phyloP scores from a whole-genome alignment of 2,797 vertebrate species.

The Gallinago solitaria region DNA sequence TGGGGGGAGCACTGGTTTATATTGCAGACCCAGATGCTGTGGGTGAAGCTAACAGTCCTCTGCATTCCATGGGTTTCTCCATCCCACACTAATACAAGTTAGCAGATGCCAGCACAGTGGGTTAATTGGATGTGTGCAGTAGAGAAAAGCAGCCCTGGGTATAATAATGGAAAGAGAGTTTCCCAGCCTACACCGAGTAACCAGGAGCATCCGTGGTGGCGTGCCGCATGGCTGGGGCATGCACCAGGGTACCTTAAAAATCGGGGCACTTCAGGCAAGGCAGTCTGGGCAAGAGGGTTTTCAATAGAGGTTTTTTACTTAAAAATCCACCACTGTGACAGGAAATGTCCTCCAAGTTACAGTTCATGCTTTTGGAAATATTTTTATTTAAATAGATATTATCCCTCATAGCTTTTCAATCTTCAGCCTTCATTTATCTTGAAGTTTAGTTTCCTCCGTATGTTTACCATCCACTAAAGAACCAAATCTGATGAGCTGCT shows the following conservation, averaged over 20 bases:
- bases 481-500: conserved; percentile 26
- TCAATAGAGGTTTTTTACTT: neutral
- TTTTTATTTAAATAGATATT: conserved; percentile 26
- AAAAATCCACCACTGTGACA: neutral
- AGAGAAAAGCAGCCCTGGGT: neutral
- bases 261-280: neutral
- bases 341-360: conserved; percentile 14
- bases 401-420: conserved; percentile 42
- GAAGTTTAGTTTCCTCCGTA: conserved; percentile 38
- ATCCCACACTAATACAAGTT: neutral
- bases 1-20: neutral
- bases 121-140: neutral
- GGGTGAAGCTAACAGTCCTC: neutral
- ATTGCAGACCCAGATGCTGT: neutral
- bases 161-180: neutral
- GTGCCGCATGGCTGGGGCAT: neutral
- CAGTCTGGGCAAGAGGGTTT: neutral
- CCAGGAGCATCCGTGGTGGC: neutral
- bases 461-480: conserved; percentile 52
- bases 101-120: neutral
- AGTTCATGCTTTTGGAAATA: conserved; percentile 5
- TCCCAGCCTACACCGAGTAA: neutral
- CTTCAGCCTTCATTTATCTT: conserved; percentile 37
- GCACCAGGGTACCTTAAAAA: neutral
- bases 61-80: neutral